Percentiles rank a stretch among this genome's conserved stretches.
Evolutionary conservation across 2,797 vertebrate genomes (phyloP).

Genomic region (Mareca penelope): DNA sequence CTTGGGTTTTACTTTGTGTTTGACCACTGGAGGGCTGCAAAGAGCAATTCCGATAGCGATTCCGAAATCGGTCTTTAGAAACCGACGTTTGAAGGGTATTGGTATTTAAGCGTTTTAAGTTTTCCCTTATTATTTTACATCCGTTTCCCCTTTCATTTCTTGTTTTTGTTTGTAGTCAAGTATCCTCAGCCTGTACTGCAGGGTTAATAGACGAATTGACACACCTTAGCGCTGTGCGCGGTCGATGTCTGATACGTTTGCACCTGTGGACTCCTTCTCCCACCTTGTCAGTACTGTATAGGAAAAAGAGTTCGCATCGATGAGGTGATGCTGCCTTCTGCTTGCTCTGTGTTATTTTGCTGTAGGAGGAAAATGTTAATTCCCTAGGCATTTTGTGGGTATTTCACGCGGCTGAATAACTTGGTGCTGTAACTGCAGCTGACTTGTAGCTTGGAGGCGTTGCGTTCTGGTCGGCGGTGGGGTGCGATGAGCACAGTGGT

Average conservation of each 20-base stretch:
- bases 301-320: not conserved
- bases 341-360: not conserved
- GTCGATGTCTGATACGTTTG: not conserved
- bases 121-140: not conserved
- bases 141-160: not conserved
- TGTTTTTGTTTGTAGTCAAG: not conserved
- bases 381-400: not conserved
- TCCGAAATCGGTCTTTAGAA: conserved; percentile 1
- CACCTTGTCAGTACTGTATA: not conserved
- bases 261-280: not conserved
- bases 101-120: not conserved
- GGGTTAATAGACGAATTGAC: not conserved
- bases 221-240: not conserved
- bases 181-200: not conserved
- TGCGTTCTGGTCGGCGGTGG: not conserved
- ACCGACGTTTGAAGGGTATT: conserved; percentile 13
- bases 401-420: not conserved
- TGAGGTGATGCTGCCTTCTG: not conserved
- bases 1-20: not conserved
- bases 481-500: not conserved
- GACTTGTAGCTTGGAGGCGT: not conserved
- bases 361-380: not conserved
- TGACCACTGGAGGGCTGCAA: conserved; percentile 78
- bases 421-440: not conserved
- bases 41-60: conserved; percentile 53